Evolutionary conservation across 1,140 invertebrate species (phyloP).

Genomic region (Lethrus apterus): DNA sequence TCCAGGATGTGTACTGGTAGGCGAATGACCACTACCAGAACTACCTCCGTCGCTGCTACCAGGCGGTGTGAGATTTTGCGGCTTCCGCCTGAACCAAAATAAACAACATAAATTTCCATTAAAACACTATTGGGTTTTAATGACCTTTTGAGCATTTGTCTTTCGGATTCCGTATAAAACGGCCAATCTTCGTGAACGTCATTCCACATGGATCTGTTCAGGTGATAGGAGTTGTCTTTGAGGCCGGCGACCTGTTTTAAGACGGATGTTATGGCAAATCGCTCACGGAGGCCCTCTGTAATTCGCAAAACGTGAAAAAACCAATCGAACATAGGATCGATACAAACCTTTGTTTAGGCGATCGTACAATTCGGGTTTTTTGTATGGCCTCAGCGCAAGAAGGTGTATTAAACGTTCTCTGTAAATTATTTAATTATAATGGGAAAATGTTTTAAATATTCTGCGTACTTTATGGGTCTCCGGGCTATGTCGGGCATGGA

Average conservation of each 20-base stretch:
- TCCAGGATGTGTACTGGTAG: slow-evolving; percentile 59
- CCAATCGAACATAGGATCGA: too few species aligned
- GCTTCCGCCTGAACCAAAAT: slow-evolving; percentile 60
- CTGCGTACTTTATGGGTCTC: slow-evolving; percentile 59
- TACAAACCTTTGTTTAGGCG: slow-evolving; percentile 67
- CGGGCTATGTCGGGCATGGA: slow-evolving; percentile 56
- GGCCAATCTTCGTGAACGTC: slow-evolving; percentile 92
- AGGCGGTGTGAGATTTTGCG: slow-evolving; percentile 80
- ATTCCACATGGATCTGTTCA: slow-evolving; percentile 80
- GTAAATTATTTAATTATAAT: slow-evolving; percentile 30
- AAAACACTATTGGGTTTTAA: background rate
- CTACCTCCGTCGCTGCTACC: slow-evolving; percentile 71
- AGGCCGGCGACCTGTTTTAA: slow-evolving; percentile 70
- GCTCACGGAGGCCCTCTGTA: slow-evolving; percentile 81
- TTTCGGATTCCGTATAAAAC: slow-evolving; percentile 84
- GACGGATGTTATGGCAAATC: slow-evolving; percentile 60
- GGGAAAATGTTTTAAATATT: background rate
- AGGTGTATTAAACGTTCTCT: slow-evolving; percentile 90
- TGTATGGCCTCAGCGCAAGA: slow-evolving; percentile 83
- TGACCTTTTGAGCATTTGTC: slow-evolving; percentile 74
- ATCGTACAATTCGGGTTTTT: slow-evolving; percentile 81
- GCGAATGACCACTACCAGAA: slow-evolving; percentile 61
- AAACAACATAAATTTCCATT: background rate
- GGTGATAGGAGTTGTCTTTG: slow-evolving; percentile 81
- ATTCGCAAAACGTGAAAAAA: too few species aligned